A percentile compares a stretch with the other conserved stretches of the same genome.
These are phyloP conservation scores for Drosophila sp. DNA, from an alignment of 1,140 invertebrate species.

Conservation along the genomic window DNA sequence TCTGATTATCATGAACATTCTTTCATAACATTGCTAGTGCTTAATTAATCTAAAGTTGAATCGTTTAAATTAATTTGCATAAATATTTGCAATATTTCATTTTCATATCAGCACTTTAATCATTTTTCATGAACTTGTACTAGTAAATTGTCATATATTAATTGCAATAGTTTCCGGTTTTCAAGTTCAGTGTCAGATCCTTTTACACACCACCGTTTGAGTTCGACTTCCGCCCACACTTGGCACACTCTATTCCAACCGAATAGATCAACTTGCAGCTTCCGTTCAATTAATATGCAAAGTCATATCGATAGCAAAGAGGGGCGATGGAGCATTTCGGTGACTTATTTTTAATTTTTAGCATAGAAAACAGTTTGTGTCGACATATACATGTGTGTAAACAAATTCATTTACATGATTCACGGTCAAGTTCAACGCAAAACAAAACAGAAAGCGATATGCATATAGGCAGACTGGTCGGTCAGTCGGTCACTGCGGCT, in stretches of 20 bases:
- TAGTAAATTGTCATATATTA: not conserved
- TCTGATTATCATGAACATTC: not conserved
- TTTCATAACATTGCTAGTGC: not conserved
- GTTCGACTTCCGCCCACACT: constrained; percentile 8
- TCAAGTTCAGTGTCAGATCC: constrained; percentile 15
- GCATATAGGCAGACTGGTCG: constrained; percentile 14
- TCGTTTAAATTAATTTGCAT: constrained; percentile 5
- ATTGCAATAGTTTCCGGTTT: constrained; percentile 5
- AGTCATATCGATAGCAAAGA: not conserved
- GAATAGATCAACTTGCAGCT: constrained; percentile 22
- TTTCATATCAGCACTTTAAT: not conserved
- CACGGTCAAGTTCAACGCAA: constrained; percentile 50
- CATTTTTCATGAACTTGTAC: not conserved
- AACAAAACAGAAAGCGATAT: constrained; percentile 19
- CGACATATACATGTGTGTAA: constrained; percentile 19
- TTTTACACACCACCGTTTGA: constrained; percentile 7
- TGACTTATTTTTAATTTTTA: constrained; percentile 22
- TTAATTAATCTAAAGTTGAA: not conserved
- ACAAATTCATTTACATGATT: constrained; percentile 41
- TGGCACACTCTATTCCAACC: not conserved
- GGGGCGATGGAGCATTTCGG: constrained; percentile 18
- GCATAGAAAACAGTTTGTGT: constrained; percentile 19
- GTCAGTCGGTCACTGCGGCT: constrained; percentile 22
- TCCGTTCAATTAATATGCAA: constrained; percentile 12
- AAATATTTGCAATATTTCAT: not conserved